These are phyloP conservation scores for Enteromius fasciolatus DNA, from an alignment of 2,797 vertebrate genomes.

Conservation along the genomic window DNA sequence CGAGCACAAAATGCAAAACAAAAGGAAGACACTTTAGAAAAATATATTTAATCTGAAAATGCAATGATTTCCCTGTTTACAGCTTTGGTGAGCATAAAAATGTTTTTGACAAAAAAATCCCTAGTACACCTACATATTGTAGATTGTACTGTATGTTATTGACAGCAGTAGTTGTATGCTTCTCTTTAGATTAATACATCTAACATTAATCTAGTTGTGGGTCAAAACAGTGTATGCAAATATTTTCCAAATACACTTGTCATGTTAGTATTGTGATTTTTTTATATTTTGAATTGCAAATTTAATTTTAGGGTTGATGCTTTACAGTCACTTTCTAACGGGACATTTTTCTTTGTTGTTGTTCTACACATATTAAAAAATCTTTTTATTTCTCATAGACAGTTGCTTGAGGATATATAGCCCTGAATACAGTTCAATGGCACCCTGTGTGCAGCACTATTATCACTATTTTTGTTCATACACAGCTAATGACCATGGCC, in stretches of 20 bases:
- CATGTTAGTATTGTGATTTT: neutral
- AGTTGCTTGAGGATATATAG: neutral
- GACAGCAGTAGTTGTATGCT: neutral
- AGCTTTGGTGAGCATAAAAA: too few species aligned
- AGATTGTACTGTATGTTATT: neutral
- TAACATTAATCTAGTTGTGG: neutral
- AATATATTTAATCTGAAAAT: neutral
- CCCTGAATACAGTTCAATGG: neutral
- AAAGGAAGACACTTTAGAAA: neutral
- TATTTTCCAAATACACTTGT: neutral
- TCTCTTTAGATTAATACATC: neutral
- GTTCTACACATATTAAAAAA: neutral
- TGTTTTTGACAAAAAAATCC: neutral
- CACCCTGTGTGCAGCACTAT: neutral
- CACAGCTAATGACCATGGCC: slow-evolving; percentile 29
- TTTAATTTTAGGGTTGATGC: neutral
- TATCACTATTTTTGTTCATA: slow-evolving; percentile 27
- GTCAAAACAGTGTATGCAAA: neutral
- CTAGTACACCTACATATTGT: neutral
- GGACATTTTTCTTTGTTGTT: too few species aligned
- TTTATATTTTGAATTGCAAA: neutral
- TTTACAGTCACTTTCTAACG: neutral
- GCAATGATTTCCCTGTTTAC: neutral
- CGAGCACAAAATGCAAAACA: neutral
- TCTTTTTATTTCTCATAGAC: neutral